Evolutionary conservation across 2,113 vertebrate species (phyloP), one percentile per base, ranked within the genome.

Genomic region (Onychostoma macrolepis): DNA sequence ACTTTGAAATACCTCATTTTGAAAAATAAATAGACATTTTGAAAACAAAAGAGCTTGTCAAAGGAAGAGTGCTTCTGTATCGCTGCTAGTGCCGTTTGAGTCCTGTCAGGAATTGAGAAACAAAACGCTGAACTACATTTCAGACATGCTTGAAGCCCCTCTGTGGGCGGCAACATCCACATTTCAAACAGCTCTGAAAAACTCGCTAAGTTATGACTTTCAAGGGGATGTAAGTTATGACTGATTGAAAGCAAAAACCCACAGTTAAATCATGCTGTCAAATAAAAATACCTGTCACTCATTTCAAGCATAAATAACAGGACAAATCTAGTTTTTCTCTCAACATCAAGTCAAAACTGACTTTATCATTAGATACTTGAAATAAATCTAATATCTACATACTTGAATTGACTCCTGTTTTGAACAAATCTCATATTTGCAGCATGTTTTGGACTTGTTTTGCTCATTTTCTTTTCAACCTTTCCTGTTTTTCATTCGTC

Each of bases 1-100:
- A 99, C 98, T 99, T 99, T 98, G 98, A 99, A 99, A 99, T 99
- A 99, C 98, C 98, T 99, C 98, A 99, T 98, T 99, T 98, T 99
- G 97, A 96, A 97, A 99, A 99, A 99, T 99, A 99, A 99, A 99
- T 99, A 99, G 97, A 96, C 95, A 84, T 38, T 93, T 94, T 92
- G 87, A 90, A 91, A 92, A 90, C 50, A 87, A 58, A 53, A 76
- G 28, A 45, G 43, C 78, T n/a, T 78, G 63, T 84, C 75, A 84
- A 28, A 41, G 26, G 81, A 71, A 21, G 90, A 50, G 56, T 90
- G 93, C 17, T 45, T 63, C 13, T 75, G 28, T 72, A 8, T n/a
- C 38, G 4, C 38, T 2, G 3, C 13, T 61, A 30, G 12, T 21
- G 15, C 1, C 17, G 8, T 65, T 65, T 21, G 33, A 72, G 33